Percentiles rank a stretch among this genome's conserved stretches.
These are phyloP conservation scores for Apamea epomidion DNA, from an alignment of 2,888 invertebrate genomes.

Conservation along the genomic window DNA sequence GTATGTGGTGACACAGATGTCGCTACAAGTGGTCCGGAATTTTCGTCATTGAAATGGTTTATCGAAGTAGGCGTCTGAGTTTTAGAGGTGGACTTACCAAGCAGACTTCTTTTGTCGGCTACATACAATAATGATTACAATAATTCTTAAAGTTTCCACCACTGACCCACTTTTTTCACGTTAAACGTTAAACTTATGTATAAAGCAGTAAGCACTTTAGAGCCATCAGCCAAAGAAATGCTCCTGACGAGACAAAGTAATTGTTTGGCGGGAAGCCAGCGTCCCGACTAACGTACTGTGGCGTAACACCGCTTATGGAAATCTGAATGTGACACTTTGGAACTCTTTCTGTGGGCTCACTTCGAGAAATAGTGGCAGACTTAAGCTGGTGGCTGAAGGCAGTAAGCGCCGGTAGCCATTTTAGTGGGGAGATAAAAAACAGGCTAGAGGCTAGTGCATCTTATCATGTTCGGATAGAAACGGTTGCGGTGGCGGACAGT, in stretches of 20 bases:
- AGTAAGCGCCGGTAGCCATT: slow-evolving; percentile 11
- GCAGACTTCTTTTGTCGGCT: too few species aligned
- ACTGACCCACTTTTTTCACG: slow-evolving; percentile 51
- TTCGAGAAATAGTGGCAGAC: slow-evolving; percentile 52
- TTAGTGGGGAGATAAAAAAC: slow-evolving; percentile 35
- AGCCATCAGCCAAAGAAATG: slow-evolving; percentile 82
- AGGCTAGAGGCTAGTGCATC: slow-evolving; percentile 1
- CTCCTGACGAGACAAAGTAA: slow-evolving; percentile 87
- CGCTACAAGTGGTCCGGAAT: neutral
- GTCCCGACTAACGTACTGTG: slow-evolving; percentile 60
- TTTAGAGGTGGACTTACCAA: neutral
- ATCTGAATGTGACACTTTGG: slow-evolving; percentile 78
- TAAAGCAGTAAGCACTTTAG: slow-evolving; percentile 73
- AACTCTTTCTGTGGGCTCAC: slow-evolving; percentile 59
- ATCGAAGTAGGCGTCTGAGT: too few species aligned
- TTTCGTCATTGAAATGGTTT: neutral
- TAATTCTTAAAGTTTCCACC: slow-evolving; percentile 13
- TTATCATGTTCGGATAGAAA: neutral
- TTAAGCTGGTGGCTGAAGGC: slow-evolving; percentile 21
- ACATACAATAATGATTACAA: neutral
- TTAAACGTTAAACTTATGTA: slow-evolving; percentile 62
- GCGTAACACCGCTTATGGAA: slow-evolving; percentile 72
- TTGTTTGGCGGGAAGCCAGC: slow-evolving; percentile 86
- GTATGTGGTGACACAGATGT: neutral
- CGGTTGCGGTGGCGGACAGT: neutral